Percentiles rank a stretch among this genome's conserved stretches.
Conservation (phyloP, 2,797 vertebrate species). For the Sebastes minor region DNA sequence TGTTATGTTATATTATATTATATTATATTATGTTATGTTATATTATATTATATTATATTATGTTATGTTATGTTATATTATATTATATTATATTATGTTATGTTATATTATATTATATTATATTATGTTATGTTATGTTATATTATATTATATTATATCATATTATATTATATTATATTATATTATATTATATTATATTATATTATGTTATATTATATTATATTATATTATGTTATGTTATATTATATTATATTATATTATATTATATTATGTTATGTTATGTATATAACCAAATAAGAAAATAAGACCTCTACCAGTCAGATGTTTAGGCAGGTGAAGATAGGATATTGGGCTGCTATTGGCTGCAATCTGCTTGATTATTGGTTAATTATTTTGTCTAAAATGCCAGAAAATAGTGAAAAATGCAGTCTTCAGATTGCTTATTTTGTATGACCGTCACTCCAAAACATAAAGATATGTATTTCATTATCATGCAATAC, state of each 20-base stretch:
- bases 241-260: no score
- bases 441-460: neutral
- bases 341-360: neutral
- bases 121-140: neutral
- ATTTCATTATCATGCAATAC: neutral
- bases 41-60: neutral
- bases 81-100: neutral
- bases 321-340: neutral
- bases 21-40: no score
- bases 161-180: neutral
- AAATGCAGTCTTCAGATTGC: neutral
- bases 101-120: neutral
- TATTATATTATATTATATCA: neutral
- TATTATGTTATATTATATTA: rapidly evolving
- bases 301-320: neutral
- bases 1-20: no score
- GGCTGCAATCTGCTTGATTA: neutral
- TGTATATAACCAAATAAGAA: no score
- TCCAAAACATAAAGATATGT: neutral
- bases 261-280: no score
- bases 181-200: no score
- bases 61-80: neutral
- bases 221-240: no score
- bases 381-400: no score
- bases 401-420: neutral